Percentiles rank a stretch among this genome's conserved stretches.
Conservation (phyloP, 2,797 vertebrate species). For the Enteromius argenteus region DNA sequence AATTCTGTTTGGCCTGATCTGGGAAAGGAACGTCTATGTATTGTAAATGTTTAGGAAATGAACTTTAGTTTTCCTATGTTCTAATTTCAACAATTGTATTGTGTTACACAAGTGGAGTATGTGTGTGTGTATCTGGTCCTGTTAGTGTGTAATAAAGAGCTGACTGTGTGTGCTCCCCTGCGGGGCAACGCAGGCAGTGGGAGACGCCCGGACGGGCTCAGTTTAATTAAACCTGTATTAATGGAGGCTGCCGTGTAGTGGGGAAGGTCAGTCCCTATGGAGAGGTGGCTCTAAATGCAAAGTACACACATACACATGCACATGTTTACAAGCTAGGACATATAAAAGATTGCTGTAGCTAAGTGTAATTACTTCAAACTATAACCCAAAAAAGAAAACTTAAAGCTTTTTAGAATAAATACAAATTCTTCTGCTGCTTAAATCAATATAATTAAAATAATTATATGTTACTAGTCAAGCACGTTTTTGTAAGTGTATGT, state of each 20-base stretch:
- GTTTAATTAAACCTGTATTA: conserved; percentile 79
- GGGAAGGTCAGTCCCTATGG: conserved; percentile 70
- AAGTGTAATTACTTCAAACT: background rate
- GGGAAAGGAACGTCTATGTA: background rate
- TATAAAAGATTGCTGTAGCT: background rate
- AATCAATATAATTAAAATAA: background rate
- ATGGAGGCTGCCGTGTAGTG: conserved; percentile 63
- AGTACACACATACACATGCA: conserved; percentile 18
- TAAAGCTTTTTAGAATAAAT: background rate
- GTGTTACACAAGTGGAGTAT: conserved; percentile 54
- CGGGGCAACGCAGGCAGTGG: conserved; percentile 45
- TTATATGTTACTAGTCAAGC: background rate
- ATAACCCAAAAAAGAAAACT: background rate
- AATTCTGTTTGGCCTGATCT: background rate
- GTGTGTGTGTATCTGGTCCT: conserved; percentile 1
- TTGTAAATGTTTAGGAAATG: background rate
- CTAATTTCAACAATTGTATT: conserved; percentile 8
- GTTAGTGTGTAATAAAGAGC: background rate
- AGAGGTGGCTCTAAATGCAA: conserved; percentile 53
- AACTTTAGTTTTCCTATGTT: background rate
- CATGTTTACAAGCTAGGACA: background rate
- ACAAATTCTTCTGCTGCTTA: background rate
- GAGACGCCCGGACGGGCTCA: conserved; percentile 39
- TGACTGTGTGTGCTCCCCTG: conserved; percentile 35
- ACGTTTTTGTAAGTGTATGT: background rate